Percentiles rank a stretch among this genome's conserved stretches.
These are phyloP conservation scores for Artibeus lituratus DNA, from an alignment of 2,797 vertebrate species.

Conservation along the genomic window DNA sequence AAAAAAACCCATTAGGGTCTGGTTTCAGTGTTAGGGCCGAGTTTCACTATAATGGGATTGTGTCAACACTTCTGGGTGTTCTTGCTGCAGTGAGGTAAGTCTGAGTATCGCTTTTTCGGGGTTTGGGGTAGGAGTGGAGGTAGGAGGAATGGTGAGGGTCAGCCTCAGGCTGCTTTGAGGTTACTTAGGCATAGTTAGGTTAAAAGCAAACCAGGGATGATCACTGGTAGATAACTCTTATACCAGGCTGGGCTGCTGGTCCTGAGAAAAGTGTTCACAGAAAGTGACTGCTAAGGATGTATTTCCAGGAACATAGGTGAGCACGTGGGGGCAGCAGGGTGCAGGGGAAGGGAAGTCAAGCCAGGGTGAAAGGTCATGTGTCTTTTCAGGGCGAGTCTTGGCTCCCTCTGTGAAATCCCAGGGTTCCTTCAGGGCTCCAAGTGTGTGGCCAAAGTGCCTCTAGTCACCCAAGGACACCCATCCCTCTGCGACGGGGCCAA, in stretches of 20 bases:
- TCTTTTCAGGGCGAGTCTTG: background rate
- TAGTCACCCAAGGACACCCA: background rate
- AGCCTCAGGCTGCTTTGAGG: background rate
- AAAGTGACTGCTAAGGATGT: background rate
- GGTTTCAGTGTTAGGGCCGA: background rate
- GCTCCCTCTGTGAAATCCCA: background rate
- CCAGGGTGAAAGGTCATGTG: background rate
- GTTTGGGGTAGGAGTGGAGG: background rate
- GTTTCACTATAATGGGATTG: background rate
- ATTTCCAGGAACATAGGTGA: background rate
- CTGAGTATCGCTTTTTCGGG: background rate
- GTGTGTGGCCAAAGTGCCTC: background rate
- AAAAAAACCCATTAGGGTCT: background rate
- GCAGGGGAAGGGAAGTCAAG: background rate
- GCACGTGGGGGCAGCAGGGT: background rate
- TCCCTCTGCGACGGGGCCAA: background rate
- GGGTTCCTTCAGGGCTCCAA: background rate
- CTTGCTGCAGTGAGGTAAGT: background rate
- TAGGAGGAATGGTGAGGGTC: background rate
- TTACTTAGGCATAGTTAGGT: background rate
- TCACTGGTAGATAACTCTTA: background rate
- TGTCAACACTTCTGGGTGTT: background rate
- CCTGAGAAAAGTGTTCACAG: background rate
- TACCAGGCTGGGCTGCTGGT: background rate
- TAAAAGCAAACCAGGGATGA: background rate